These are phyloP conservation scores for Lepidochrysops patricia DNA, from an alignment of 2,888 invertebrate species.

Conservation along the genomic window DNA sequence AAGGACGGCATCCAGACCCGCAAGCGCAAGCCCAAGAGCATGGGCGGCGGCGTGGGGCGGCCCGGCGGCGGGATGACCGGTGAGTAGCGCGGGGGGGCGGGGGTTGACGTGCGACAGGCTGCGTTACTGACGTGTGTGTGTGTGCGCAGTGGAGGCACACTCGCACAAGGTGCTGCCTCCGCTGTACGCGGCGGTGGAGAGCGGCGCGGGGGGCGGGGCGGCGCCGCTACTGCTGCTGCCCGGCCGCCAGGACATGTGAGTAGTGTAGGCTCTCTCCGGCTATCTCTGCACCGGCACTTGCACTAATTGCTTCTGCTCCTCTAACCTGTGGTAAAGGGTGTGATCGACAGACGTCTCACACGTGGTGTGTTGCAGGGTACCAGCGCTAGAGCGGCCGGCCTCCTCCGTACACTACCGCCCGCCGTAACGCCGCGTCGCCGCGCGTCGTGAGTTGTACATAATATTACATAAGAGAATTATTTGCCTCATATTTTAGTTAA, in stretches of 20 bases:
- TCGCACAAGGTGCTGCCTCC: conserved; percentile 64
- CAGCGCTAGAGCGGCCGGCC: conserved; percentile 49
- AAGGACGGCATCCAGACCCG: conserved; percentile 98
- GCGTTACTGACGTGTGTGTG: conserved; percentile 26
- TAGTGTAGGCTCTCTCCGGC: conserved; percentile 26
- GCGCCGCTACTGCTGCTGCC: conserved; percentile 45
- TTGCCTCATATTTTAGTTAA: not conserved
- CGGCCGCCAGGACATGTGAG: conserved; percentile 47
- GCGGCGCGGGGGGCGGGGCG: conserved; percentile 30
- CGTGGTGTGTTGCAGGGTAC: conserved; percentile 41
- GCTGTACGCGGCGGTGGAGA: conserved; percentile 64
- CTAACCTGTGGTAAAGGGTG: not conserved
- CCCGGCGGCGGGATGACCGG: conserved; percentile 47
- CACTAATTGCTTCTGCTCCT: conserved; percentile 3
- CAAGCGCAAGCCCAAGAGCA: conserved; percentile 91
- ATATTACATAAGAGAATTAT: conserved; percentile 18
- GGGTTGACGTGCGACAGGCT: conserved; percentile 15
- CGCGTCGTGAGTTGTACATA: not conserved
- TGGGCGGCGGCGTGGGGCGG: conserved; percentile 46
- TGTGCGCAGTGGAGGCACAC: conserved; percentile 56
- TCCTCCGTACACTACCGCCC: conserved; percentile 32
- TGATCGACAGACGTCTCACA: not conserved
- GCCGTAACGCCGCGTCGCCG: conserved; percentile 22
- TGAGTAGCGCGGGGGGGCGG: conserved; percentile 31
- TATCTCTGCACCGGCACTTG: not conserved